Evolutionary conservation across 2,113 vertebrate genomes (phyloP).

Genomic region (Vanacampus margaritifer): DNA sequence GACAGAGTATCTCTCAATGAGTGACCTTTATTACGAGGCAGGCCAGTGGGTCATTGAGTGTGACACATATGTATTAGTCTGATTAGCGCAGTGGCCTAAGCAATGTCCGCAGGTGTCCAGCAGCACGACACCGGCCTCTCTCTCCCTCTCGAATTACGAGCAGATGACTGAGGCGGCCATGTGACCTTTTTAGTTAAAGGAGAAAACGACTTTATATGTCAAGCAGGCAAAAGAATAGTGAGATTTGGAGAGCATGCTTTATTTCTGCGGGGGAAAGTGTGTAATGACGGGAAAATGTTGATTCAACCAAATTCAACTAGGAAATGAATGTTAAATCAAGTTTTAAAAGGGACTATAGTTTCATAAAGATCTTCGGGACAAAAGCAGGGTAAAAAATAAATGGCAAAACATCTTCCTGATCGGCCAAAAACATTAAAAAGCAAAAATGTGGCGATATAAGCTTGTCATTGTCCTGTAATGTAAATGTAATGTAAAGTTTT

Average conservation of each 20-base stretch:
- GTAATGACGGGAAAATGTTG: not conserved
- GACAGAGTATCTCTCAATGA: slow-evolving; percentile 68
- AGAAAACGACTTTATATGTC: slow-evolving; percentile 43
- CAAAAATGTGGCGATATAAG: too few species aligned
- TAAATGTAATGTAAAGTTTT: too few species aligned
- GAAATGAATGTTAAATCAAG: not conserved
- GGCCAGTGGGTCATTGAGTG: slow-evolving; percentile 74
- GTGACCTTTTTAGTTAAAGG: slow-evolving; percentile 68
- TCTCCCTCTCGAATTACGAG: slow-evolving; percentile 61
- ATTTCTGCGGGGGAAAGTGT: slow-evolving; percentile 14
- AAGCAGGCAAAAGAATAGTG: slow-evolving; percentile 9
- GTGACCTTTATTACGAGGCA: slow-evolving; percentile 74
- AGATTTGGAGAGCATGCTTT: not conserved
- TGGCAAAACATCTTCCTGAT: too few species aligned
- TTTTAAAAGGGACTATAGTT: not conserved
- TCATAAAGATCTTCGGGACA: not conserved
- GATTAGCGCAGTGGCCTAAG: slow-evolving; percentile 69
- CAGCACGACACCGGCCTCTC: slow-evolving; percentile 62
- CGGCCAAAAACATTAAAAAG: too few species aligned
- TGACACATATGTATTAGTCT: slow-evolving; percentile 78
- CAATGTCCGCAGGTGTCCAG: slow-evolving; percentile 62
- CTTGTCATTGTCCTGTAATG: too few species aligned
- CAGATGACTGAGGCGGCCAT: slow-evolving; percentile 66
- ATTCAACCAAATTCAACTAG: not conserved
- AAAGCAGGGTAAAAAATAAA: too few species aligned